Conservation (phyloP, 2,888 invertebrate species). For the Stomorhina lunata region DNA sequence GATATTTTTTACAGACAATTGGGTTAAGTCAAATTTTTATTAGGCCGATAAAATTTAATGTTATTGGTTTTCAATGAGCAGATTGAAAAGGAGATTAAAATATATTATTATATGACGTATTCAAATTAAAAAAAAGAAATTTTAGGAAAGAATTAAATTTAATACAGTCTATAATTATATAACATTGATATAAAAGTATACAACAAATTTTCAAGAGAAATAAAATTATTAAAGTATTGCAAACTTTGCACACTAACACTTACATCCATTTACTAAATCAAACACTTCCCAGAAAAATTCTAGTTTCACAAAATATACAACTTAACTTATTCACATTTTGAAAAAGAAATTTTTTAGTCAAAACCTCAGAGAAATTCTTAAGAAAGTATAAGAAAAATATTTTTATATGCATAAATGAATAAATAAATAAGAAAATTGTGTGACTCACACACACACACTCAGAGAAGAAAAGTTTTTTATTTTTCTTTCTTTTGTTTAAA, state of each 20-base stretch:
- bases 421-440: neutral
- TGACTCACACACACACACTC: too few relatives aligned
- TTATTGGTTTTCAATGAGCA: slow-evolving; percentile 7
- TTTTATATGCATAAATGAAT: neutral
- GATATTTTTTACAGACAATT: neutral
- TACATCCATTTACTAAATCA: slow-evolving; percentile 34
- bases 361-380: neutral
- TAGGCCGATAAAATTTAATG: neutral
- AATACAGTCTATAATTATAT: too few relatives aligned
- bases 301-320: neutral
- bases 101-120: neutral
- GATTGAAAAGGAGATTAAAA: neutral
- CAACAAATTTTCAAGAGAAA: too few relatives aligned
- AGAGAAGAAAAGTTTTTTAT: slow-evolving; percentile 19
- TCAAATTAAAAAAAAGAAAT: too few relatives aligned
- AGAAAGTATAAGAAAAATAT: too few relatives aligned
- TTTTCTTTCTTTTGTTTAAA: too few relatives aligned
- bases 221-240: too few relatives aligned
- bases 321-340: neutral
- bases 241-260: too few relatives aligned
- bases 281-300: slow-evolving; percentile 30
- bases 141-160: too few relatives aligned
- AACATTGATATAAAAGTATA: too few relatives aligned
- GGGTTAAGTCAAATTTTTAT: neutral
- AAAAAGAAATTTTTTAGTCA: neutral